Conservation (phyloP, 2,113 vertebrate species). For the Eurystomus gularis region DNA sequence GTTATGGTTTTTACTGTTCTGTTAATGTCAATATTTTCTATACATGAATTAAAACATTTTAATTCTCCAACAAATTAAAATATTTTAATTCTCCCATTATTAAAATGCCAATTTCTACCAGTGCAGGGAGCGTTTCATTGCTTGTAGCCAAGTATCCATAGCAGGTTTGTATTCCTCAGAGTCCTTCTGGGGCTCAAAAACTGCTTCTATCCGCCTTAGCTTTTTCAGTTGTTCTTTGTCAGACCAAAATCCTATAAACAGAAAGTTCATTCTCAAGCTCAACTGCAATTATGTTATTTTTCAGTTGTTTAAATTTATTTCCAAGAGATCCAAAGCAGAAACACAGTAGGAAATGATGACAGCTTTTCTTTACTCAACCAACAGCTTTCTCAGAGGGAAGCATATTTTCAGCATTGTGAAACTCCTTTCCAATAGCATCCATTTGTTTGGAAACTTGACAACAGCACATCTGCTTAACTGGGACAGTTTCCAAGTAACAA, state of each 20-base stretch:
- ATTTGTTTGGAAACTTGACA: slow-evolving; percentile 52
- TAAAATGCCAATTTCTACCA: slow-evolving; percentile 82
- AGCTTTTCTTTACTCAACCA: slow-evolving; percentile 54
- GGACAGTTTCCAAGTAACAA: background rate
- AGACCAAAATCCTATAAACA: slow-evolving; percentile 86
- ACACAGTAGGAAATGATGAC: slow-evolving; percentile 26
- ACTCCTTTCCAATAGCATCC: slow-evolving; percentile 23
- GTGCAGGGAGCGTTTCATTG: slow-evolving; percentile 82
- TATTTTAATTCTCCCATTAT: background rate
- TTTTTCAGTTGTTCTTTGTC: slow-evolving; percentile 87
- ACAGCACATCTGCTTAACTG: slow-evolving; percentile 35
- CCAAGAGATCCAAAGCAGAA: slow-evolving; percentile 16
- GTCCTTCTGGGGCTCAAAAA: slow-evolving; percentile 81
- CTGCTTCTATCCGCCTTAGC: slow-evolving; percentile 75
- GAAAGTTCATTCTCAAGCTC: slow-evolving; percentile 27
- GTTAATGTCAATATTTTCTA: background rate
- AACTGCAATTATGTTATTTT: slow-evolving; percentile 17
- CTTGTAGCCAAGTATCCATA: slow-evolving; percentile 88
- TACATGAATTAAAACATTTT: background rate
- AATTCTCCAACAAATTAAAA: background rate
- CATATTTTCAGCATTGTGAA: slow-evolving; percentile 44
- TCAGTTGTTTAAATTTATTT: slow-evolving; percentile 18
- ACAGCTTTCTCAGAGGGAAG: slow-evolving; percentile 33
- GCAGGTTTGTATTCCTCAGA: slow-evolving; percentile 72
- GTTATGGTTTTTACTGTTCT: background rate